Evolutionary conservation across 2,113 vertebrate genomes (phyloP), one percentile per base, ranked within the genome.

Genomic region (Coregonus clupeaformis): DNA sequence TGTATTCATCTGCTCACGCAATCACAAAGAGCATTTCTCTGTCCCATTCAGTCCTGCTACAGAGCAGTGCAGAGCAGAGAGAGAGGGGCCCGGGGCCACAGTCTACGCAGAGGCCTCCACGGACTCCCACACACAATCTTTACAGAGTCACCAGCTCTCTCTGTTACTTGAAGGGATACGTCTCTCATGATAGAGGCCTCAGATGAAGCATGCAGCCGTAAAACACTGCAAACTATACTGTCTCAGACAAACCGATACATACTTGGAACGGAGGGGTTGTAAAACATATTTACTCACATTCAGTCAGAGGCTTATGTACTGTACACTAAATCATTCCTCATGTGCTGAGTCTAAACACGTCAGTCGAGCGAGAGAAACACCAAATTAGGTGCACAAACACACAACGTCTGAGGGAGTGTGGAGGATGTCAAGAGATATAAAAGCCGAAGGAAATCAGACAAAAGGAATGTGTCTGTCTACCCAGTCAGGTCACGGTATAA

Each of bases 1-100:
- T 5, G 14, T 80, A 90, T 90, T 90, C 90, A 89, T 86, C 85
- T 82, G 78, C 73, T 77, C 71, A 75, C 75, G 72, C 75, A 80
- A 81, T 80, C 75, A 80, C 75, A 80, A 88, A 81, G 76, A 65
- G 9, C 77, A 62, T 45, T 52, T 76, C 71, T 78, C 76, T 83
- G 78, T 69, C 29, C 66, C 70, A 66, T 80, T 82, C 77, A 86
- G 74, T 52, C 49, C 12, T 81, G 83, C 78, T 57, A 65, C 75
- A 69, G 76, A 84, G 84, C 74, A 80, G 75, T 22, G 36, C 22
- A 69, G 66, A 69, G 80, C 24, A 60, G 60, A 60, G 62, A 78
- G 32, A 30, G 62, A 64, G 62, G 62, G 62, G 57, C 57, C 57
- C n/a, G n/a, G 20, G 18, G 57, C 57, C 11, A 42, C 9, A 42